Evolutionary conservation across 2,797 vertebrate species (phyloP).

Genomic region (Darevskia mixta): DNA sequence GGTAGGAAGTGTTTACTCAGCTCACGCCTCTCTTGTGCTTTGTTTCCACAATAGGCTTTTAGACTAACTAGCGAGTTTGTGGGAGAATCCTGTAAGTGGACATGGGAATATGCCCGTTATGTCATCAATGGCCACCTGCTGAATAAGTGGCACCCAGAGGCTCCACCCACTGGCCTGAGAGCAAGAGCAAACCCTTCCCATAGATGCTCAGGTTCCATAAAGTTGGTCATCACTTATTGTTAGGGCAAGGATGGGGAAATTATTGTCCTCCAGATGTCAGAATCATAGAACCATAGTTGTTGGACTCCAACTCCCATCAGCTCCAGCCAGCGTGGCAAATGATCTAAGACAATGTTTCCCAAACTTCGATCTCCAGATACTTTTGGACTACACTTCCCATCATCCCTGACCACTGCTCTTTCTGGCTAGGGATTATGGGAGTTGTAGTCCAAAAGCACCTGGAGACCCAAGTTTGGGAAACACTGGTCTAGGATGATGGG

Average conservation of each 20-base stretch:
- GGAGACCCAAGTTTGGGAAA: no score
- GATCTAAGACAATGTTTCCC: no score
- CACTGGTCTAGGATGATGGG: no score
- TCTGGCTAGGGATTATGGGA: no score
- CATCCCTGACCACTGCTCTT: no score
- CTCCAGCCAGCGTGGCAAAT: no score
- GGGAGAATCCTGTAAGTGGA: background rate
- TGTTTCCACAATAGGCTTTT: background rate
- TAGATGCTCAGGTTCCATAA: background rate
- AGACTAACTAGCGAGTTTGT: background rate
- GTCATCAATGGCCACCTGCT: background rate
- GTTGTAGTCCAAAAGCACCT: no score
- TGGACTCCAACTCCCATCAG: background rate
- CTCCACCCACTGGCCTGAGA: background rate
- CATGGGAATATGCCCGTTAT: background rate
- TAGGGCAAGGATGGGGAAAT: background rate
- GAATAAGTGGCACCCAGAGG: background rate
- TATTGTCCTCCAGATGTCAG: background rate
- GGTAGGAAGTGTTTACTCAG: background rate
- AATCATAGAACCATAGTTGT: no score
- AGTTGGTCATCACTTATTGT: no score
- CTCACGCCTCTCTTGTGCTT: background rate
- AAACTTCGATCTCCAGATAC: no score
- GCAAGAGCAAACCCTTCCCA: background rate
- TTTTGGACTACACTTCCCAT: no score